Evolutionary conservation across 2,888 invertebrate species (phyloP).

Genomic region (Eupithecia inturbata): DNA sequence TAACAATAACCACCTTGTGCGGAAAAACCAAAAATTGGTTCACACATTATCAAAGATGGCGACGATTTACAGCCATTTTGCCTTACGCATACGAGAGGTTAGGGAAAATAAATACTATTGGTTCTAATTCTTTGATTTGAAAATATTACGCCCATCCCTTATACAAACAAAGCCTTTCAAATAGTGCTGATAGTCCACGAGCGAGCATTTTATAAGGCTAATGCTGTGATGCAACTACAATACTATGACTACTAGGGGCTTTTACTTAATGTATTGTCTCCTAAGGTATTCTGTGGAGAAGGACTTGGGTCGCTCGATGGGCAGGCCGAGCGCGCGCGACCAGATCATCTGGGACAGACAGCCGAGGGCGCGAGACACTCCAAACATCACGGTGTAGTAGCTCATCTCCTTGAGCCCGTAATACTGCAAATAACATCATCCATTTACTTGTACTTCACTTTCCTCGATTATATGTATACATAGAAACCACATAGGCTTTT

Average conservation of each 20-base stretch:
- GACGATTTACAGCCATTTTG: too few species aligned
- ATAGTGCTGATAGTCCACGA: background rate
- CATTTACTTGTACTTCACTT: background rate
- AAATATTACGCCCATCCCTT: too few species aligned
- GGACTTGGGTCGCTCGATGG: slow-evolving; percentile 94
- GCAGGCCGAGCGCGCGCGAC: slow-evolving; percentile 93
- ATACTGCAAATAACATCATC: slow-evolving; percentile 82
- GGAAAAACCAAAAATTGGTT: too few species aligned
- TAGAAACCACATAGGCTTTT: background rate
- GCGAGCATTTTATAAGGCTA: slow-evolving; percentile 17
- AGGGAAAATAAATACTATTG: too few species aligned
- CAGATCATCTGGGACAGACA: slow-evolving; percentile 92
- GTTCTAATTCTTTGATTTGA: too few species aligned
- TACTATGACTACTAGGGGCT: slow-evolving; percentile 35
- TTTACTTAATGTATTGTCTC: slow-evolving; percentile 74
- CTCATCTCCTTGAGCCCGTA: slow-evolving; percentile 96
- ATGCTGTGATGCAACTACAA: slow-evolving; percentile 28
- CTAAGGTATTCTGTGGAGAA: slow-evolving; percentile 87
- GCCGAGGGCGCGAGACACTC: slow-evolving; percentile 94
- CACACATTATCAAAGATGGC: too few species aligned
- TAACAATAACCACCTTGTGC: too few species aligned
- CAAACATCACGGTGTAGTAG: slow-evolving; percentile 97
- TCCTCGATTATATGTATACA: background rate
- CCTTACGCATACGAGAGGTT: too few species aligned
- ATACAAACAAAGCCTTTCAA: background rate